Evolutionary conservation across 2,797 vertebrate genomes (phyloP).

Genomic region (Phrynocephalus forsythii): DNA sequence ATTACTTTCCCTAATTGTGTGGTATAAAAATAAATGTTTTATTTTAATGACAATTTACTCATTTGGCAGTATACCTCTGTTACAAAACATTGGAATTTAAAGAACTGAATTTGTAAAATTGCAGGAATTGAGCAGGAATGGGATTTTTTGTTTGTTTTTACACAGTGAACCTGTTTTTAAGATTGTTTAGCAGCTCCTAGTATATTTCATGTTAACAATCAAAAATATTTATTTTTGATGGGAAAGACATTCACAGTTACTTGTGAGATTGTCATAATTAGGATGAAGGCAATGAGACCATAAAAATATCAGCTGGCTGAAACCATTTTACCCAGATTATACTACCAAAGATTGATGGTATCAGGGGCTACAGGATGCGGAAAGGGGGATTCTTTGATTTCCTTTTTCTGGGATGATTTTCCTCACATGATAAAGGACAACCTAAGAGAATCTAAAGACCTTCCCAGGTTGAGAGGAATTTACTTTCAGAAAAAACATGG

Average conservation of each 20-base stretch:
- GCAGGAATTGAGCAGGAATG: neutral
- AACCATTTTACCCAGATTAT: no score
- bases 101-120: neutral
- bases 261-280: neutral
- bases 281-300: no score
- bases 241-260: neutral
- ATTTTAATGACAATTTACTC: constrained; percentile 4
- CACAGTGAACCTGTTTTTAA: neutral
- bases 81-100: neutral
- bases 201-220: constrained; percentile 12
- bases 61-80: neutral
- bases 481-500: no score
- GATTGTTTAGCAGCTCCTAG: neutral
- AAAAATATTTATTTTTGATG: neutral
- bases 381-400: no score
- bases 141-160: neutral
- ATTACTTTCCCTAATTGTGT: neutral
- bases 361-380: no score
- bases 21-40: constrained; percentile 8
- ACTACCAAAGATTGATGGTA: no score
- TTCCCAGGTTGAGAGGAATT: no score
- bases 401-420: no score
- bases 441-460: no score
- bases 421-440: no score
- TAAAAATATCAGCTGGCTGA: no score